Percentiles rank a stretch among this genome's conserved stretches.
Conservation (phyloP, 2,797 vertebrate genomes). For the Crocodylus rhombifer region DNA sequence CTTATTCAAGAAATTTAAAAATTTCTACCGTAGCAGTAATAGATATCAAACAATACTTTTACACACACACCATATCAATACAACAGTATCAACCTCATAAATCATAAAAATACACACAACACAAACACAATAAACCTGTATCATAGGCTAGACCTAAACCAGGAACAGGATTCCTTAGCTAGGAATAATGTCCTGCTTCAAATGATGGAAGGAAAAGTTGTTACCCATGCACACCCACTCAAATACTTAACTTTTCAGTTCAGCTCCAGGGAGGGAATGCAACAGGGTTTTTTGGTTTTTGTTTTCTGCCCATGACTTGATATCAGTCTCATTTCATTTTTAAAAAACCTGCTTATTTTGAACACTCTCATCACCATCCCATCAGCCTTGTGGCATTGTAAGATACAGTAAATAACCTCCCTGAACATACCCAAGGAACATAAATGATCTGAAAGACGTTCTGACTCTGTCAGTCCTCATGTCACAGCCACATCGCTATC, state of each 20-base stretch:
- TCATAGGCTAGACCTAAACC: neutral
- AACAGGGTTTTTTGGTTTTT: conserved; percentile 58
- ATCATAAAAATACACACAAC: conserved; percentile 8
- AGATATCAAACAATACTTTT: neutral
- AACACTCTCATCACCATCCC: neutral
- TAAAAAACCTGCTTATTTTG: conserved; percentile 48
- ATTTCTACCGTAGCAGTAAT: neutral
- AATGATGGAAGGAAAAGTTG: neutral
- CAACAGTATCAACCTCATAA: neutral
- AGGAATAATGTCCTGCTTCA: neutral
- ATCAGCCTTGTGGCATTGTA: conserved; percentile 21
- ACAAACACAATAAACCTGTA: neutral
- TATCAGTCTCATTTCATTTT: conserved; percentile 49
- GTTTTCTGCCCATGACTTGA: conserved; percentile 44
- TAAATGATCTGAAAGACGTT: neutral
- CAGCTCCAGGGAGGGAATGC: neutral
- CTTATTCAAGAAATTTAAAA: neutral
- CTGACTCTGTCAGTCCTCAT: conserved; percentile 1
- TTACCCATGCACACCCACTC: conserved; percentile 9
- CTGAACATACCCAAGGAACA: neutral
- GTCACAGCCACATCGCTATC: neutral
- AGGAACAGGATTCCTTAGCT: conserved; percentile 8
- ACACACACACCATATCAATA: neutral
- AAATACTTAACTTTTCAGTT: conserved; percentile 38
- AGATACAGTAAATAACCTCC: neutral